A percentile compares a stretch with the other conserved stretches of the same genome.
Evolutionary conservation across 2,888 invertebrate genomes (phyloP).

Genomic region (Cataglyphis altisquamis): DNA sequence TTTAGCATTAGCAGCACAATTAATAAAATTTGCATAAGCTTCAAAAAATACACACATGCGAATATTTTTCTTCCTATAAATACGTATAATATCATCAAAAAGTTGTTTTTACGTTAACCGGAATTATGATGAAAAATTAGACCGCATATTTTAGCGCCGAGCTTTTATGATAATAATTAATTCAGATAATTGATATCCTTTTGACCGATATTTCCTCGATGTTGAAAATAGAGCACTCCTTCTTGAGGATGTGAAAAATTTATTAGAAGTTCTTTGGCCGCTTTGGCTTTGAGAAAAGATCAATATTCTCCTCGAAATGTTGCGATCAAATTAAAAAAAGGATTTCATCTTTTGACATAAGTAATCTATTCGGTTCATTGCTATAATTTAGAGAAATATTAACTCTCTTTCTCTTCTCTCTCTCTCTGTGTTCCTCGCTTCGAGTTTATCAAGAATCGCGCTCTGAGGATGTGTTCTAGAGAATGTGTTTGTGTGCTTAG

Average conservation of each 20-base stretch:
- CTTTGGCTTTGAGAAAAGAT: not conserved
- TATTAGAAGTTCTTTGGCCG: constrained; percentile 16
- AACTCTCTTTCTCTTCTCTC: not conserved
- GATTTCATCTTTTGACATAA: constrained; percentile 29
- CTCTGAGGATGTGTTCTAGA: constrained; percentile 57
- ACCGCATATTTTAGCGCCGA: constrained; percentile 8
- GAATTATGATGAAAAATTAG: not conserved
- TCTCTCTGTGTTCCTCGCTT: constrained; percentile 34
- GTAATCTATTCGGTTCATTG: constrained; percentile 23
- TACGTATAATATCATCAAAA: not conserved
- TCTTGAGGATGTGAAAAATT: constrained; percentile 28
- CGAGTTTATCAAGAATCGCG: constrained; percentile 60
- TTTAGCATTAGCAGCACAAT: not conserved
- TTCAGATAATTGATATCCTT: not conserved
- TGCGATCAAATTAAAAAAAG: constrained; percentile 33
- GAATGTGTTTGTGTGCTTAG: constrained; percentile 57
- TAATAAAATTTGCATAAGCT: not conserved
- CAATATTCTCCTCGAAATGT: constrained; percentile 27
- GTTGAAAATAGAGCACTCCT: constrained; percentile 22
- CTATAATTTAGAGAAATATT: constrained; percentile 32
- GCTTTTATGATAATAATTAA: constrained; percentile 19
- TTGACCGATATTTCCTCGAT: constrained; percentile 23
- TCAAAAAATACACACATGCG: not conserved
- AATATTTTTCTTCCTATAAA: not conserved
- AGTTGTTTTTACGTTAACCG: not conserved